phyloP scores from a whole-genome alignment of 2,113 vertebrate genomes.

The Serinus canaria region DNA sequence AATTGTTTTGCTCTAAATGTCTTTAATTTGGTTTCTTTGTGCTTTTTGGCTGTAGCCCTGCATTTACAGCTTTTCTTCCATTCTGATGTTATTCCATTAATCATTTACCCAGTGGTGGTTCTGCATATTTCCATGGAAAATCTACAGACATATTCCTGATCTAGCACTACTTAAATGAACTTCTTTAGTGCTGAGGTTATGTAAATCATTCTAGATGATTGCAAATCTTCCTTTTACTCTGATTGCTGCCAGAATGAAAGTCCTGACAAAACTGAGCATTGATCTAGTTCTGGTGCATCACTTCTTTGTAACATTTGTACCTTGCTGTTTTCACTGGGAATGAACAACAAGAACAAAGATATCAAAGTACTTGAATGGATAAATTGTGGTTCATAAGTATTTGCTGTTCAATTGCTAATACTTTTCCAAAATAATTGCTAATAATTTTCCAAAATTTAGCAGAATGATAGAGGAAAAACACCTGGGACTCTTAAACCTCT shows the following conservation, averaged over 20 bases:
- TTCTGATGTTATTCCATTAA: conserved; percentile 31
- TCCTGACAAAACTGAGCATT: neutral
- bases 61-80: conserved; percentile 46
- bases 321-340: neutral
- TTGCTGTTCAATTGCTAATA: neutral
- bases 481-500: neutral
- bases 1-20: conserved; percentile 13
- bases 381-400: neutral
- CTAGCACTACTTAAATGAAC: neutral
- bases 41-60: conserved; percentile 19
- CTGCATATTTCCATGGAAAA: conserved; percentile 7
- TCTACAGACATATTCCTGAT: neutral
- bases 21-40: conserved; percentile 41
- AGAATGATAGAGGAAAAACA: neutral
- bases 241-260: neutral
- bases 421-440: no score
- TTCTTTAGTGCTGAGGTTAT: neutral
- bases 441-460: neutral
- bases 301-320: neutral
- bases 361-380: neutral
- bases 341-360: neutral
- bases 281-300: neutral
- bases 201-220: neutral
- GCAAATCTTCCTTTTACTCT: neutral
- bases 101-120: conserved; percentile 4